Evolutionary conservation across 1,140 invertebrate species (phyloP).

Genomic region (Bombyx mori): ASM3026992v2 NC_085122.1:4968501-4969000

Average conservation of each 20-base stretch:
- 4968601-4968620: conserved; percentile 55
- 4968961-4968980: conserved; percentile 84
- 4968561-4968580: conserved; percentile 66
- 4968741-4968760: conserved; percentile 86
- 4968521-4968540: conserved; percentile 76
- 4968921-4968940: conserved; percentile 79
- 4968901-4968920: conserved; percentile 82
- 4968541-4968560: conserved; percentile 72
- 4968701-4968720: conserved; percentile 74
- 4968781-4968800: conserved; percentile 80
- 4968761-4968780: conserved; percentile 82
- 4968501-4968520: conserved; percentile 78
- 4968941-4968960: conserved; percentile 88
- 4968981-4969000: conserved; percentile 81
- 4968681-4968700: conserved; percentile 73
- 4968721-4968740: conserved; percentile 79
- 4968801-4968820: conserved; percentile 67
- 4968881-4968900: conserved; percentile 76
- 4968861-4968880: conserved; percentile 75
- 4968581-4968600: conserved; percentile 75
- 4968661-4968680: conserved; percentile 86
- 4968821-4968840: conserved; percentile 71
- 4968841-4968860: conserved; percentile 75
- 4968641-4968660: conserved; percentile 81
- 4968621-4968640: conserved; percentile 72